Evolutionary conservation across 2,113 vertebrate genomes (phyloP).

Genomic region (Phaethon lepturus): DNA sequence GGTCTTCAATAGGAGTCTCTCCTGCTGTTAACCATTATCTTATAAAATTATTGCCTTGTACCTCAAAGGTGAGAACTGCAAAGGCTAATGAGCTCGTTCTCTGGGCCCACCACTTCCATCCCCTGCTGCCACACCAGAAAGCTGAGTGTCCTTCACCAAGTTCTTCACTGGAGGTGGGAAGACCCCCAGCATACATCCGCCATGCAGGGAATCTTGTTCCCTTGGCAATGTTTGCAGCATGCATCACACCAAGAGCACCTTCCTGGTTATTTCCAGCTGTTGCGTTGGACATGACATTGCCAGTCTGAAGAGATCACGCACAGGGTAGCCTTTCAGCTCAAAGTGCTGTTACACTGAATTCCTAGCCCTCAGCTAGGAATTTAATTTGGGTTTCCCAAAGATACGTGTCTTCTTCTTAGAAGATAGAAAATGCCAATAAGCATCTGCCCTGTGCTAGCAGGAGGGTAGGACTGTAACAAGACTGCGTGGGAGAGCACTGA

Average conservation of each 20-base stretch:
- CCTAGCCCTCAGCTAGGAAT: neutral
- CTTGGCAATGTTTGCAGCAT: neutral
- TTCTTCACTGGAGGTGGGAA: neutral
- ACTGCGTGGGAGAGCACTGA: neutral
- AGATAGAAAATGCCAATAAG: neutral
- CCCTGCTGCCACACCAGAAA: neutral
- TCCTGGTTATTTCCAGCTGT: neutral
- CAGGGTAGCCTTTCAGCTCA: neutral
- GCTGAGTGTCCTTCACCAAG: neutral
- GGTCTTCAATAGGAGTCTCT: neutral
- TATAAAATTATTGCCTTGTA: neutral
- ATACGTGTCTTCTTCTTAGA: neutral
- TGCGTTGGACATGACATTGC: neutral
- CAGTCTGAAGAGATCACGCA: neutral
- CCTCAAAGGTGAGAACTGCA: neutral
- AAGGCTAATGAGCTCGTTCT: neutral
- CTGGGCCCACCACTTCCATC: neutral
- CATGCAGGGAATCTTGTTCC: neutral
- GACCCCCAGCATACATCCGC: accelerated
- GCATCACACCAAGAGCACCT: neutral
- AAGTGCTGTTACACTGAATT: neutral
- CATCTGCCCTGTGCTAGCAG: neutral
- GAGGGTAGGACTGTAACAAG: neutral
- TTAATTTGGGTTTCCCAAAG: neutral
- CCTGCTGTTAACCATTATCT: neutral